A percentile compares a stretch with the other conserved stretches of the same genome.
phyloP scores from a whole-genome alignment of 2,888 invertebrate genomes.

The Sericinus montela region DNA sequence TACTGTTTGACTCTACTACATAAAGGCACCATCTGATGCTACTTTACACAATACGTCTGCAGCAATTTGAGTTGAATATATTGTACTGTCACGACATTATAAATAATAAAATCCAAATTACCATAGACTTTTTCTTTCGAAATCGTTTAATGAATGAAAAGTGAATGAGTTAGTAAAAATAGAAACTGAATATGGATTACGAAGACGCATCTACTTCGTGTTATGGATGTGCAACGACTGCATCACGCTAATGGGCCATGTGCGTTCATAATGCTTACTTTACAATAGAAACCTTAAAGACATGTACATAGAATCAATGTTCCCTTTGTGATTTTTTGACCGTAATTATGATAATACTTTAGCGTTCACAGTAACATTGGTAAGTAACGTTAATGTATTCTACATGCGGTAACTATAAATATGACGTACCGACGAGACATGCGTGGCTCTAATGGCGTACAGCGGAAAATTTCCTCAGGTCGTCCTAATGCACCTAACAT shows the following conservation, averaged over 20 bases:
- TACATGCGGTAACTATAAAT: conserved; percentile 58
- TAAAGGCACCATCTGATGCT: no score
- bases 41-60: no score
- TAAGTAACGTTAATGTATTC: conserved; percentile 63
- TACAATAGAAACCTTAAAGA: background rate
- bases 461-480: conserved; percentile 11
- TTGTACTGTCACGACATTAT: no score
- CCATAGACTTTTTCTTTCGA: conserved; percentile 10
- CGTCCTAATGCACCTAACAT: conserved; percentile 7
- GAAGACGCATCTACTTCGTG: conserved; percentile 6
- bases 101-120: background rate
- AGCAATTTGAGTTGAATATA: no score
- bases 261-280: conserved; percentile 21
- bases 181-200: conserved; percentile 13
- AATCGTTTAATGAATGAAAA: conserved; percentile 16
- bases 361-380: conserved; percentile 43
- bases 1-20: no score
- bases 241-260: conserved; percentile 32
- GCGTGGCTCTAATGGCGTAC: conserved; percentile 19
- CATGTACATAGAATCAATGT: conserved; percentile 2
- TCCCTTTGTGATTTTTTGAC: conserved; percentile 13
- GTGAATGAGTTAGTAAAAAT: conserved; percentile 14
- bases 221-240: conserved; percentile 11
- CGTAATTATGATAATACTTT: conserved; percentile 50
- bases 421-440: conserved; percentile 51